Evolutionary conservation across 2,888 invertebrate genomes (phyloP), one percentile per base, ranked within the genome.

Genomic region (Mamestra brassicae): DNA sequence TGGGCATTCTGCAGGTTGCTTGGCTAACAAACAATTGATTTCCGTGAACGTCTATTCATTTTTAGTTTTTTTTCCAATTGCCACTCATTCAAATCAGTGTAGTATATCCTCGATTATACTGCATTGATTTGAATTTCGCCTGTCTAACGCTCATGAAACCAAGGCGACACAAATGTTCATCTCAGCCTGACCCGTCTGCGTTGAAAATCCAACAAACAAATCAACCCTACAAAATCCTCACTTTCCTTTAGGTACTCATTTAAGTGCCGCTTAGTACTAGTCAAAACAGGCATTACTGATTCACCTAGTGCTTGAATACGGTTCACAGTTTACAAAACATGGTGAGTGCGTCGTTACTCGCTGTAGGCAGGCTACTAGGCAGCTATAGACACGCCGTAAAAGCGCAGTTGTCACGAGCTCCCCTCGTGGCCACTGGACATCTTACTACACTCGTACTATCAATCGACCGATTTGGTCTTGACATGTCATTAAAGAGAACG

Each of bases 371-470:
- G 26, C 26, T 1, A 26, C 26, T 26, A 26, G 34, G 8, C 52
- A 34, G n/a, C 54, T 52, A 26, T 26, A 17, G n/a, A 6, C 55
- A 36, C 8, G n/a, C 47, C 47, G 61, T n/a, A 52, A 50, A 17
- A 45, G 55, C 17, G 42, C 70, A 63, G 36, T 6, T 1, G 47
- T 13, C 64, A 79, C 60, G 80, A 65, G 26, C 42, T 8, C 13
- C 8, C 26, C 13, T 11, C 65, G 65, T 65, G 73, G 26, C 26
- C 17, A 6, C 50, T 45, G 26, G 26, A 26, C 26, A 26, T 42
- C 45, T 65, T 11, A n/a, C 80, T 73, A 50, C 47, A 52, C 34
- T 54, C 4, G 47, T 13, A 45, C 61, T 58, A 72, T 73, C 34
- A 38, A 17, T 54, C 38, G 52, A 52, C 8, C 54, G 74, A n/a